These are phyloP conservation scores for Eutolmus rufibarbis DNA, from an alignment of 2,888 invertebrate species.

Conservation along the genomic window DNA sequence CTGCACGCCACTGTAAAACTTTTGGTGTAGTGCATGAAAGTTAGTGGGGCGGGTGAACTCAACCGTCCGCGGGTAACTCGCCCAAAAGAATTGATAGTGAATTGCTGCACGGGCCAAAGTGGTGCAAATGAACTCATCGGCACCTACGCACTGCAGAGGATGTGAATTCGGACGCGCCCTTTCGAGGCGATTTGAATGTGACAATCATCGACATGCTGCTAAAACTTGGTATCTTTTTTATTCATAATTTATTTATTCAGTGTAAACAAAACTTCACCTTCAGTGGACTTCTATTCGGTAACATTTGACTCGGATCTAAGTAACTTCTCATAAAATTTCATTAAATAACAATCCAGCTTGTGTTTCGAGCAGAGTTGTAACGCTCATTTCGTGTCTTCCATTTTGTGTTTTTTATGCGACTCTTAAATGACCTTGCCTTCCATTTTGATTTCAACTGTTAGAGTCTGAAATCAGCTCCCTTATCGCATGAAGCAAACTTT, in stretches of 20 bases:
- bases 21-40: neutral
- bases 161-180: neutral
- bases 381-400: too few species aligned
- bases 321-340: neutral
- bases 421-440: too few species aligned
- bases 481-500: neutral
- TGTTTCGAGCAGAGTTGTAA: neutral
- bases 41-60: neutral
- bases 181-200: neutral
- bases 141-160: neutral
- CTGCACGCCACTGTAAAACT: neutral
- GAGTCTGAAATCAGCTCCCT: neutral
- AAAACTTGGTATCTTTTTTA: neutral
- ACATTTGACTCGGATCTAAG: neutral
- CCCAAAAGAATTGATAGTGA: neutral
- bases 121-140: neutral
- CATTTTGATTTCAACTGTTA: neutral
- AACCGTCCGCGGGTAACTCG: neutral
- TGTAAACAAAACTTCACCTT: neutral
- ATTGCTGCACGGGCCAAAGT: neutral
- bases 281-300: neutral
- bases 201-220: neutral
- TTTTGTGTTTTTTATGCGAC: too few species aligned
- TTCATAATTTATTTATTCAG: neutral
- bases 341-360: neutral